phyloP scores from a whole-genome alignment of 1,140 invertebrate species.

The Euura saliciscinereae region DNA sequence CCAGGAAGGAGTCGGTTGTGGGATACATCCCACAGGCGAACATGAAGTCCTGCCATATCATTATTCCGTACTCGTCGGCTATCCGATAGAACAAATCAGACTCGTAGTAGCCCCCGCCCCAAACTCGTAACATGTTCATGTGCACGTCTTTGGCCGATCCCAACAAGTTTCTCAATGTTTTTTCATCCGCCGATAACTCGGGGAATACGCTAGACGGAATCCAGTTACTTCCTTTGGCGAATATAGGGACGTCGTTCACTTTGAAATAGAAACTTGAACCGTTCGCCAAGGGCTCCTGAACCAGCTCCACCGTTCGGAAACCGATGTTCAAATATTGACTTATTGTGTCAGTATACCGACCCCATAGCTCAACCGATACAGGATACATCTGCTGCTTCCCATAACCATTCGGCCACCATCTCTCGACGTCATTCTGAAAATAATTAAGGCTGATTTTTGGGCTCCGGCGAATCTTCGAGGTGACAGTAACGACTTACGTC shows the following conservation, averaged over 20 bases:
- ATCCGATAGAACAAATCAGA: constrained; percentile 89
- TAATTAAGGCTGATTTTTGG: constrained; percentile 24
- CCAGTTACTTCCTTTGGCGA: constrained; percentile 96
- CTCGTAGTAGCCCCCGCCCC: constrained; percentile 98
- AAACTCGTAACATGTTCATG: constrained; percentile 95
- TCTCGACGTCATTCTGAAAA: constrained; percentile 59
- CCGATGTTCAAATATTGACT: constrained; percentile 68
- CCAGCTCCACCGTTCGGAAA: constrained; percentile 84
- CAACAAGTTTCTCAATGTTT: constrained; percentile 66
- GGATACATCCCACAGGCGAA: constrained; percentile 98
- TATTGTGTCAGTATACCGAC: constrained; percentile 32
- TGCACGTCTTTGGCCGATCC: constrained; percentile 76
- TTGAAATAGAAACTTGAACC: constrained; percentile 89
- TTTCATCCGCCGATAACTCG: constrained; percentile 67
- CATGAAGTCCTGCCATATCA: constrained; percentile 96
- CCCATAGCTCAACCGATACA: constrained; percentile 50
- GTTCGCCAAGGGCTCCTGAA: constrained; percentile 70
- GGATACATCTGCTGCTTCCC: constrained; percentile 83
- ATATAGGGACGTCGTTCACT: constrained; percentile 89
- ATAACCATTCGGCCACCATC: constrained; percentile 97
- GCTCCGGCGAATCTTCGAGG: background rate
- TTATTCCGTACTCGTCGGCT: constrained; percentile 80
- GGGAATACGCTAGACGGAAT: constrained; percentile 91
- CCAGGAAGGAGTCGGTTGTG: constrained; percentile 72
- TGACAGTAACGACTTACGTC: constrained; percentile 42